phyloP scores from a whole-genome alignment of 2,113 vertebrate species.

The Hylia prasina region DNA sequence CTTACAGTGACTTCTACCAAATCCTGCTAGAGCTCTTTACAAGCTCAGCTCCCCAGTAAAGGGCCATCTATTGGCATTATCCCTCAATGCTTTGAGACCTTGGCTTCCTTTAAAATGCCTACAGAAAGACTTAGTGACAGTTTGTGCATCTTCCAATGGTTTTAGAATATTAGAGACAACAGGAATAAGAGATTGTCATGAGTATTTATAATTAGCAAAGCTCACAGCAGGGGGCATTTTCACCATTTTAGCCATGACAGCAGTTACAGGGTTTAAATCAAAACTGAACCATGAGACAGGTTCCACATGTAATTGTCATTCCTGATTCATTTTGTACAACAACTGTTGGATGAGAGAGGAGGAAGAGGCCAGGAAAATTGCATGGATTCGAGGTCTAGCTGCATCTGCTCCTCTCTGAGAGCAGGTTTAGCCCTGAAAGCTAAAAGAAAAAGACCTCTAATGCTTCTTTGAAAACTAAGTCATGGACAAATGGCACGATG shows the following conservation, averaged over 20 bases:
- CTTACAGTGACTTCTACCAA: background rate
- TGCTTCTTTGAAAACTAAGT: background rate
- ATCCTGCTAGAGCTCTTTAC: background rate
- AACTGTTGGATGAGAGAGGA: background rate
- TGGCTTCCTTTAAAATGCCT: background rate
- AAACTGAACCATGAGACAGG: background rate
- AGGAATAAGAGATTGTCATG: background rate
- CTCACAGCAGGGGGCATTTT: background rate
- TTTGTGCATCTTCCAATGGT: background rate
- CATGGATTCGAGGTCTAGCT: background rate
- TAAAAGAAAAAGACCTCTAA: background rate
- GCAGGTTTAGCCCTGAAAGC: background rate
- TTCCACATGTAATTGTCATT: background rate
- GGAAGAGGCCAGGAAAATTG: background rate
- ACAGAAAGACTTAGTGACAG: background rate
- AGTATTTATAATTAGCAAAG: background rate
- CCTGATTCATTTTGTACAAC: background rate
- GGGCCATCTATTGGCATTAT: background rate
- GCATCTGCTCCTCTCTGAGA: background rate
- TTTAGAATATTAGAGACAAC: background rate
- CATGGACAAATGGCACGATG: rapidly evolving
- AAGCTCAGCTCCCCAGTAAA: background rate
- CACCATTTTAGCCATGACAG: background rate
- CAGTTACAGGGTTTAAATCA: background rate
- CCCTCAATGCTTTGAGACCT: background rate